phyloP scores from a whole-genome alignment of 2,797 vertebrate species.

The Periparus ater region DNA sequence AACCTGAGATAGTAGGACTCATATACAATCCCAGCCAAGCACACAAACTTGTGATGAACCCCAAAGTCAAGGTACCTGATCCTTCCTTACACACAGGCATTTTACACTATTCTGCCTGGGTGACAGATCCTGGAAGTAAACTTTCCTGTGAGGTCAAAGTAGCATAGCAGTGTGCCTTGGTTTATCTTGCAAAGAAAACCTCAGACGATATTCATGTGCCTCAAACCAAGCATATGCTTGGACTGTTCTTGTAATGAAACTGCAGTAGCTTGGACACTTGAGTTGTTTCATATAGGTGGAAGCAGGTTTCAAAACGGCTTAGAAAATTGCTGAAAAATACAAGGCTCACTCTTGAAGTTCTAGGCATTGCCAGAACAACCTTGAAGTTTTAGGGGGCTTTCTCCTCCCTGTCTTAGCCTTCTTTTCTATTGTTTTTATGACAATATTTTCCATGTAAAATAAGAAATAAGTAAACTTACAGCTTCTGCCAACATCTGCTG shows the following conservation, averaged over 20 bases:
- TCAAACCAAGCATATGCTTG: neutral
- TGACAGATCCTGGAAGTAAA: neutral
- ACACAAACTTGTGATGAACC: neutral
- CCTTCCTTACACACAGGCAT: neutral
- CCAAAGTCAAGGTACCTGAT: neutral
- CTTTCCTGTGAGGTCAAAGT: neutral
- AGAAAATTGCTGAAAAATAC: conserved; percentile 6
- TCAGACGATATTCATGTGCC: neutral
- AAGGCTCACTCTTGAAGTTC: neutral
- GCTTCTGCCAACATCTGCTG: conserved; percentile 84
- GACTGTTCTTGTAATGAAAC: neutral
- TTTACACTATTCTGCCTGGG: neutral
- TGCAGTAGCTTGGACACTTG: neutral
- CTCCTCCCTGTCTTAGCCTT: neutral
- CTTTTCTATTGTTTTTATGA: conserved; percentile 11
- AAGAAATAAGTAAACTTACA: conserved; percentile 74
- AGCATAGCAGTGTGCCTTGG: neutral
- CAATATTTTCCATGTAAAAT: neutral
- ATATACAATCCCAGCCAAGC: neutral
- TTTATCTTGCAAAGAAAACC: neutral
- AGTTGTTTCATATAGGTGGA: neutral
- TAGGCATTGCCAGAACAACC: neutral
- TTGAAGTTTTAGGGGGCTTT: neutral
- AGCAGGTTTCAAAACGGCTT: neutral
- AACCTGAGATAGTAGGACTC: neutral